A percentile compares a stretch with the other conserved stretches of the same genome.
These are phyloP conservation scores for Sinocyclocheilus maitianheensis DNA, from an alignment of 2,113 vertebrate species.

Conservation along the genomic window DNA sequence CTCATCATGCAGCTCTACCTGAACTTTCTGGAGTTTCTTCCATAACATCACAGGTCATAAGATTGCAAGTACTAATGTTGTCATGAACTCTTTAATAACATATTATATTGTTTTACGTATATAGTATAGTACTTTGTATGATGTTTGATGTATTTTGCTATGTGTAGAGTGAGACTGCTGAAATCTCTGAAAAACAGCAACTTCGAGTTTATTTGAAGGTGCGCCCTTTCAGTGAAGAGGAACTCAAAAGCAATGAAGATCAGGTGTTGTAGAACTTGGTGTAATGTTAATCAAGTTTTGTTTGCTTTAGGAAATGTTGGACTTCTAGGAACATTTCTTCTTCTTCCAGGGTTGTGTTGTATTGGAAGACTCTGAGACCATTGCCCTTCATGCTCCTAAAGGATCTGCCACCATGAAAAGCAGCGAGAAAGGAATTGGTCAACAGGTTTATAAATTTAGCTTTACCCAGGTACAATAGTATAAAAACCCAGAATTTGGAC, in stretches of 20 bases:
- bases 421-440: conserved; percentile 82
- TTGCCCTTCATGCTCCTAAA: conserved; percentile 81
- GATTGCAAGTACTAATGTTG: neutral
- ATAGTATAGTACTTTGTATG: neutral
- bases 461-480: conserved; percentile 78
- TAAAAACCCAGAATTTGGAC: neutral
- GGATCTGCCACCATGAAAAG: conserved; percentile 83
- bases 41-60: conserved; percentile 58
- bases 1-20: conserved; percentile 51
- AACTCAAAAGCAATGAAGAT: conserved; percentile 75
- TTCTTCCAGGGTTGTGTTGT: conserved; percentile 78
- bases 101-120: neutral
- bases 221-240: conserved; percentile 80
- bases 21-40: conserved; percentile 63
- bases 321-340: neutral
- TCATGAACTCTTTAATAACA: neutral
- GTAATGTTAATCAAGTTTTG: neutral
- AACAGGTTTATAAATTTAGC: conserved; percentile 80
- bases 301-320: neutral
- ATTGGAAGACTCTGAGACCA: conserved; percentile 77
- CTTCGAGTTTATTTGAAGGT: conserved; percentile 85
- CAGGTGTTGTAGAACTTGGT: conserved; percentile 72
- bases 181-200: conserved; percentile 69
- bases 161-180: conserved; percentile 58
- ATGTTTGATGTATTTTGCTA: neutral